Evolutionary conservation across 2,797 vertebrate genomes (phyloP).

Genomic region (Bradypodion ventrale): DNA sequence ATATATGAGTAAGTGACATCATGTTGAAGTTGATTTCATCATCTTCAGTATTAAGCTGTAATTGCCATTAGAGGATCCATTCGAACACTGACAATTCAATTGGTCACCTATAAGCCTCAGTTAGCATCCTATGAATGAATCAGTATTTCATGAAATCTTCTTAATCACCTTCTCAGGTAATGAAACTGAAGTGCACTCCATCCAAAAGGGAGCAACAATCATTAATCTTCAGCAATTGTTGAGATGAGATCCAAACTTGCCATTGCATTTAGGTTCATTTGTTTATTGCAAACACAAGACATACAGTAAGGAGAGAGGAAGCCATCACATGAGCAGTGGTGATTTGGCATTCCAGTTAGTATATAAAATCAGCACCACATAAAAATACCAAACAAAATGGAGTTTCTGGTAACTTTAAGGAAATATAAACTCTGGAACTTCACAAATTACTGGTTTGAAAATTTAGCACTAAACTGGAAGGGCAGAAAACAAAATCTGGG

Average conservation of each 20-base stretch:
- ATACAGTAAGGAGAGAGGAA: slow-evolving; percentile 1
- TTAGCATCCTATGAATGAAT: slow-evolving; percentile 29
- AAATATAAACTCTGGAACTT: neutral
- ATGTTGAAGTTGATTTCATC: slow-evolving; percentile 19
- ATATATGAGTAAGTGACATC: slow-evolving; percentile 12
- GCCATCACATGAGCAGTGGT: neutral
- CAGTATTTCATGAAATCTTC: slow-evolving; percentile 14
- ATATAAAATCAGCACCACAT: neutral
- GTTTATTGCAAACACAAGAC: neutral
- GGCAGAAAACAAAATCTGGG: neutral
- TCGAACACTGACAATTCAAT: slow-evolving; percentile 17
- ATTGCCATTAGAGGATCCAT: slow-evolving; percentile 35
- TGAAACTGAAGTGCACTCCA: slow-evolving; percentile 13
- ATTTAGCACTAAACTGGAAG: neutral
- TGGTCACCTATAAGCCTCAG: neutral
- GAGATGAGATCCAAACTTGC: neutral
- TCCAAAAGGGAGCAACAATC: slow-evolving; percentile 9
- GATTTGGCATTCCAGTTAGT: neutral
- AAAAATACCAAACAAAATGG: neutral
- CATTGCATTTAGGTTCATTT: neutral
- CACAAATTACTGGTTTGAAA: neutral
- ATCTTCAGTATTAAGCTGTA: slow-evolving; percentile 4
- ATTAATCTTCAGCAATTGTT: neutral
- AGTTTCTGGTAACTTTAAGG: neutral
- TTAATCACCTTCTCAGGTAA: slow-evolving; percentile 21